Percentiles rank a stretch among this genome's conserved stretches.
Evolutionary conservation across 2,888 invertebrate genomes (phyloP).

Genomic region (Drymonia ruficornis): DNA sequence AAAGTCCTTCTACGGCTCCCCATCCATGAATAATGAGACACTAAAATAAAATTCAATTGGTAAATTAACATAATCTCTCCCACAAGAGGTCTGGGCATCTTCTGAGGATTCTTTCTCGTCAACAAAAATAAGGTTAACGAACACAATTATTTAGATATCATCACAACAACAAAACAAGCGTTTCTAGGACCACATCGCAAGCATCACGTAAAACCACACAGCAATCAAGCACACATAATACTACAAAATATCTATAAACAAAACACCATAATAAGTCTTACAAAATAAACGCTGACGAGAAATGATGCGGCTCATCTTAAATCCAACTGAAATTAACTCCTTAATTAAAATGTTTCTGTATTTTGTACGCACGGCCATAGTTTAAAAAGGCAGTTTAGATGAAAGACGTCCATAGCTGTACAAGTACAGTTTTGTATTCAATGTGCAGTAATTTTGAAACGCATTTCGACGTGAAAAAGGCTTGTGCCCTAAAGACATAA

Average conservation of each 20-base stretch:
- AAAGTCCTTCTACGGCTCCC: too few relatives aligned
- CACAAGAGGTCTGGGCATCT: too few relatives aligned
- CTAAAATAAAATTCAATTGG: too few relatives aligned
- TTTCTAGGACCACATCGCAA: background rate
- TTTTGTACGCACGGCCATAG: background rate
- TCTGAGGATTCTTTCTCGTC: too few relatives aligned
- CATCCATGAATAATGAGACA: too few relatives aligned
- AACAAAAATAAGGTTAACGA: too few relatives aligned
- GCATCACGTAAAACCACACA: background rate
- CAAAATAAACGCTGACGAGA: conserved; percentile 14
- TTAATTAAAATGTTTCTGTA: background rate
- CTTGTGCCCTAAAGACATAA: too few relatives aligned
- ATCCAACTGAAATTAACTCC: conserved; percentile 10
- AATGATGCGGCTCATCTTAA: conserved; percentile 24
- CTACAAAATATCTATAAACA: background rate
- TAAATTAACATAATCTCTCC: too few relatives aligned
- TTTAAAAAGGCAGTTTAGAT: too few relatives aligned
- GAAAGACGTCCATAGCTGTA: background rate
- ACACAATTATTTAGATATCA: too few relatives aligned
- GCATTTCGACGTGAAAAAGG: background rate
- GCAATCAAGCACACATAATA: background rate
- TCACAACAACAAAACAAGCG: background rate
- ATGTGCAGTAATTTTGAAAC: conserved; percentile 48
- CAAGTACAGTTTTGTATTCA: too few relatives aligned
- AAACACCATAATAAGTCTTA: background rate